phyloP scores from a whole-genome alignment of 2,797 vertebrate species.

The Gymnopithys bicolor region DNA sequence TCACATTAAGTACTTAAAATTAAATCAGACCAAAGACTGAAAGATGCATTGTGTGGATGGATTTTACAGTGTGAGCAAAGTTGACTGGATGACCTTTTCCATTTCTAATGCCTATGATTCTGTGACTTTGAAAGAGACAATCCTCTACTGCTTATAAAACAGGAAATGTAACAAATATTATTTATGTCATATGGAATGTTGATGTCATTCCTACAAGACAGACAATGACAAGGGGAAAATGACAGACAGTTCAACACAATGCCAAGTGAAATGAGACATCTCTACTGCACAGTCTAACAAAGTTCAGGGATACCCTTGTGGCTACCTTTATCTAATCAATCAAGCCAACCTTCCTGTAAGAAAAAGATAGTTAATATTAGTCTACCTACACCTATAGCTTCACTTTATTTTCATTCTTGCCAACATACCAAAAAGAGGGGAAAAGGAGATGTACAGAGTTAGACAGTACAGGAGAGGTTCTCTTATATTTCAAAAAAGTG shows the following conservation, averaged over 20 bases:
- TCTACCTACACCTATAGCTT: background rate
- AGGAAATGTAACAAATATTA: background rate
- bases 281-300: background rate
- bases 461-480: background rate
- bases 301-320: background rate
- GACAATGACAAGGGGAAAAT: background rate
- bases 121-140: background rate
- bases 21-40: background rate
- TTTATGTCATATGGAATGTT: background rate
- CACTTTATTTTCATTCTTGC: background rate
- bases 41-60: background rate
- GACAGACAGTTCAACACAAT: background rate
- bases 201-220: background rate
- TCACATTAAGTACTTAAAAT: background rate
- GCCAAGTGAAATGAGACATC: background rate
- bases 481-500: background rate
- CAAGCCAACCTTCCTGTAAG: background rate
- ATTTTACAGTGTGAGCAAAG: background rate
- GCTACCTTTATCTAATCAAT: background rate
- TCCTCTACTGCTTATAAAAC: background rate
- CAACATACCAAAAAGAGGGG: background rate
- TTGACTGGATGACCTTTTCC: background rate
- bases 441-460: background rate
- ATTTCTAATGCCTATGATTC: background rate
- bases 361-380: background rate